Evolutionary conservation across 2,797 vertebrate species (phyloP).

Genomic region (Bradypodion ventrale): DNA sequence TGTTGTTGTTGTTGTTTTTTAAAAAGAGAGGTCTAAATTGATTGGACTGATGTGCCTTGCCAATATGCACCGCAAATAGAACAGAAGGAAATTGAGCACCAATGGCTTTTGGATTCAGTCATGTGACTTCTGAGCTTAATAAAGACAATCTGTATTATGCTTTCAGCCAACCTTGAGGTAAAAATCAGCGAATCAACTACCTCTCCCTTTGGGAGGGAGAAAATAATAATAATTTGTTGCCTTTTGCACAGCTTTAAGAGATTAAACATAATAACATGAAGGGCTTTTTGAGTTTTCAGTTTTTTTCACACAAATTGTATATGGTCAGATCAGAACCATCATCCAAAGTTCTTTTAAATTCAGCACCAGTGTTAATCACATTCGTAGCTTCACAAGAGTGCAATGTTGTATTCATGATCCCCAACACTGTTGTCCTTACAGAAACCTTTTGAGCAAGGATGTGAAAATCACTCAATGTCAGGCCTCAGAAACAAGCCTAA

Average conservation of each 20-base stretch:
- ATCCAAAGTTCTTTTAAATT: not conserved
- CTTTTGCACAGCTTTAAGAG: not conserved
- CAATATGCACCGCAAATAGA: not conserved
- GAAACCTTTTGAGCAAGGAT: not conserved
- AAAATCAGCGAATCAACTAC: not conserved
- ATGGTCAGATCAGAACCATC: not conserved
- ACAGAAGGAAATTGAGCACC: slow-evolving; percentile 1
- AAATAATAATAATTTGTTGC: not conserved
- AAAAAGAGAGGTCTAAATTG: not conserved
- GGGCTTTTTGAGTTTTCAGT: not conserved
- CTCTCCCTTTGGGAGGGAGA: not conserved
- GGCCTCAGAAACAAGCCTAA: too few species aligned
- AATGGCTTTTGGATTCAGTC: not conserved
- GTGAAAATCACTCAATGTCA: too few species aligned
- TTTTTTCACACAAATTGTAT: not conserved
- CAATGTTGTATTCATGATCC: not conserved
- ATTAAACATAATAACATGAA: not conserved
- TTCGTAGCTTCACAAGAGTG: not conserved
- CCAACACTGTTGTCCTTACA: not conserved
- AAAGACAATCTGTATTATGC: not conserved
- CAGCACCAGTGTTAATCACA: not conserved
- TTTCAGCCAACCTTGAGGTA: not conserved
- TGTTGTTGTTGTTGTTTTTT: too few species aligned
- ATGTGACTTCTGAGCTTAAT: not conserved
- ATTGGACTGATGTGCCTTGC: not conserved